Conservation (phyloP, 2,113 vertebrate genomes). For the Caloenas nicobarica region DNA sequence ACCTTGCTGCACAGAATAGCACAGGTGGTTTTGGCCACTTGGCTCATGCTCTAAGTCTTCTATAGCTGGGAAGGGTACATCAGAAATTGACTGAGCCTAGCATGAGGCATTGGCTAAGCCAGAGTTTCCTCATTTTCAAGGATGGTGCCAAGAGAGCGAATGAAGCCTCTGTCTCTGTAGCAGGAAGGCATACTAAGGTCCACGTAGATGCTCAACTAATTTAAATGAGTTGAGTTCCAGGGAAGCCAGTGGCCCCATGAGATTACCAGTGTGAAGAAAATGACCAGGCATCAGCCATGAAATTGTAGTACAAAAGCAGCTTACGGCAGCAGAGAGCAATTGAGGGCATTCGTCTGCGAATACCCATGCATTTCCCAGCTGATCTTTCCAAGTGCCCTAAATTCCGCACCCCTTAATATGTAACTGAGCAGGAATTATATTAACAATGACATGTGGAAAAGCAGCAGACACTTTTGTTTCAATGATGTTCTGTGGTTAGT, state of each 20-base stretch:
- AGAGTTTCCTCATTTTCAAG: neutral
- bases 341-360: constrained; percentile 13
- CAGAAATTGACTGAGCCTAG: neutral
- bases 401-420: constrained; percentile 46
- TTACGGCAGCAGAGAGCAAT: constrained; percentile 37
- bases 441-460: neutral
- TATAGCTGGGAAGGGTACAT: neutral
- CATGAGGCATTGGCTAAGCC: neutral
- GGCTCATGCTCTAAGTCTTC: neutral
- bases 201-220: neutral
- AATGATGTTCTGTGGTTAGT: neutral
- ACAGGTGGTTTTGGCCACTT: neutral
- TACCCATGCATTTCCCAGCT: neutral
- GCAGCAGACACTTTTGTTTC: neutral
- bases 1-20: neutral
- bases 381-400: constrained; percentile 52
- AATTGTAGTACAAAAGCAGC: constrained; percentile 40
- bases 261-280: constrained; percentile 9
- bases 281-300: neutral
- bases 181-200: neutral
- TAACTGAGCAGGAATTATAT: constrained; percentile 19
- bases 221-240: neutral
- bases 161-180: neutral
- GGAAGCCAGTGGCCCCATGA: neutral
- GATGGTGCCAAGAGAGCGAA: neutral